These are phyloP conservation scores for Ophion obscuratus DNA, from an alignment of 2,888 invertebrate species.

Conservation along the genomic window DNA sequence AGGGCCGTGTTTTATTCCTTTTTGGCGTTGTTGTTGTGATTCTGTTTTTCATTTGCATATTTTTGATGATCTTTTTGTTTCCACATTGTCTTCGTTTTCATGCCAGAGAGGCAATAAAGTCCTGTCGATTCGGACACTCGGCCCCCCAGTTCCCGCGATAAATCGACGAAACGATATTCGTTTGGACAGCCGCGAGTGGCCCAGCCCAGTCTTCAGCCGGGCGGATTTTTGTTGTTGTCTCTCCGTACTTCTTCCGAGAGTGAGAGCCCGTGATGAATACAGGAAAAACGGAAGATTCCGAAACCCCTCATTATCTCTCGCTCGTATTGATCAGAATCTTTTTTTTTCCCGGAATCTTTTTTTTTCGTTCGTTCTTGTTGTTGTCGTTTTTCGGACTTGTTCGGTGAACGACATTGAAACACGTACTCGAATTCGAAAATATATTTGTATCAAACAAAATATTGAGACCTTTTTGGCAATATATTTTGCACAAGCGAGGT, in stretches of 20 bases:
- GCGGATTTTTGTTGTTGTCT: neutral
- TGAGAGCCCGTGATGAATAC: neutral
- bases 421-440: no score
- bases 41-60: neutral
- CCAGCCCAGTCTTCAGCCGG: neutral
- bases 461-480: neutral
- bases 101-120: neutral
- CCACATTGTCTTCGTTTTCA: neutral
- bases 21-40: neutral
- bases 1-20: neutral
- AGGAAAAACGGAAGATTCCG: neutral
- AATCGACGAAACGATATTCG: conserved; percentile 4
- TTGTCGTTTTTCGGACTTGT: neutral
- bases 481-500: neutral
- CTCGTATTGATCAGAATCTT: conserved; percentile 1
- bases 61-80: neutral
- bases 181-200: neutral
- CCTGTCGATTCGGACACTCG: neutral
- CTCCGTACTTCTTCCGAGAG: neutral
- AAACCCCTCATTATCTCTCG: neutral
- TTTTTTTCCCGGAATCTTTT: no score
- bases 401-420: no score
- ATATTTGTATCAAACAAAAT: no score
- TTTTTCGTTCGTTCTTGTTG: neutral
- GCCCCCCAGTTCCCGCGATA: conserved; percentile 14